A percentile compares a stretch with the other conserved stretches of the same genome.
Conservation (phyloP, 2,888 invertebrate species). For the Metopia argyrocephala region DNA sequence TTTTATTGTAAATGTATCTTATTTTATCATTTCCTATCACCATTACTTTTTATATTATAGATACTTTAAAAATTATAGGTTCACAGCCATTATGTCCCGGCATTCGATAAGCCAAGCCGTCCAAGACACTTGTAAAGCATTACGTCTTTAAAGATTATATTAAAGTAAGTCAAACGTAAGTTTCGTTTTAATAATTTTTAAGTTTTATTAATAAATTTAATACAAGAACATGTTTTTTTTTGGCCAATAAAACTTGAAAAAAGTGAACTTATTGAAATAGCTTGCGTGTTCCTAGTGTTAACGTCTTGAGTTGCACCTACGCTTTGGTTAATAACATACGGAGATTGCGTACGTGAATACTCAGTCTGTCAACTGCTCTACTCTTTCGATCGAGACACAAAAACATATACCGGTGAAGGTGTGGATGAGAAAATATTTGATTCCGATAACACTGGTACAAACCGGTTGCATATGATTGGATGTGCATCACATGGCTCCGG, state of each 20-base stretch:
- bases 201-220: conserved; percentile 18
- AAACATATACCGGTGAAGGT: neutral
- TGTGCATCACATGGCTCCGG: neutral
- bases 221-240: too few species aligned
- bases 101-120: conserved; percentile 39
- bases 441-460: neutral
- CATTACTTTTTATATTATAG: too few species aligned
- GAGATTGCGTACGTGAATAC: conserved; percentile 16
- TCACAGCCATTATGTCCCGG: conserved; percentile 34
- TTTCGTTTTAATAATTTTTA: conserved; percentile 19
- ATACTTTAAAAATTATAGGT: too few species aligned
- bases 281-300: conserved; percentile 18
- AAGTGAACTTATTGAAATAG: conserved; percentile 31
- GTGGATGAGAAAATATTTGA: neutral
- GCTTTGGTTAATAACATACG: conserved; percentile 17
- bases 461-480: neutral
- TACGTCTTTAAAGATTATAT: conserved; percentile 32
- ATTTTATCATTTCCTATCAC: conserved; percentile 18
- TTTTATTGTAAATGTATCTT: too few species aligned
- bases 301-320: conserved; percentile 14
- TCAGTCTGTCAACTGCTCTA: conserved; percentile 22
- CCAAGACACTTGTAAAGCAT: conserved; percentile 23
- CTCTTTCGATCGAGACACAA: neutral
- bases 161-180: conserved; percentile 39
- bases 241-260: conserved; percentile 30